Conservation (phyloP, 37 sponge, comb jelly and placozoan species). For the Eunapius fragilis region DNA sequence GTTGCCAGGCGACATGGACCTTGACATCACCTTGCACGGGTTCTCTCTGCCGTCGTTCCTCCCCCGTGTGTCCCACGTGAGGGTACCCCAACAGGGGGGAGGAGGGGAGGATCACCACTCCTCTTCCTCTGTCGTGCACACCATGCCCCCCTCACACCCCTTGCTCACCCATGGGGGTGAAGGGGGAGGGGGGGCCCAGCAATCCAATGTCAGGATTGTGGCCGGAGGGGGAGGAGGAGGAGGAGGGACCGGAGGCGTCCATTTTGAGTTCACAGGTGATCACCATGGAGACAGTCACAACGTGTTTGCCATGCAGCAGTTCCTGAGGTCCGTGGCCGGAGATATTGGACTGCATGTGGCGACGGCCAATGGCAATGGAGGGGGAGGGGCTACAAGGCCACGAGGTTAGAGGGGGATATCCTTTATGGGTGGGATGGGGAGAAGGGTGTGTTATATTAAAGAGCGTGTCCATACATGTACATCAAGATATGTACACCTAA, state of each 20-base stretch:
- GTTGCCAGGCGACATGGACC: slow-evolving; percentile 23
- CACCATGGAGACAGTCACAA: not conserved
- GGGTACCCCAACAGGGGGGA: slow-evolving; percentile 22
- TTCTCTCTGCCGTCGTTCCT: slow-evolving; percentile 21
- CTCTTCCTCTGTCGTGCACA: not conserved
- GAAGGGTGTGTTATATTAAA: not conserved
- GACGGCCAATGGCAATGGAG: not conserved
- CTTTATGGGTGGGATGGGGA: no score
- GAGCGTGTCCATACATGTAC: slow-evolving; percentile 7
- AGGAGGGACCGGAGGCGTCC: not conserved
- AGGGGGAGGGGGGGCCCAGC: slow-evolving; percentile 14
- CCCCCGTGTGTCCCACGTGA: slow-evolving; percentile 51
- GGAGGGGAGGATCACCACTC: no score
- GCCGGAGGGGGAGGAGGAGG: not conserved
- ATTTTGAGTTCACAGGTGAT: not conserved
- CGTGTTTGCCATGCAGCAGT: not conserved
- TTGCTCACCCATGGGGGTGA: slow-evolving; percentile 31
- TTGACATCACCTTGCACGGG: slow-evolving; percentile 22
- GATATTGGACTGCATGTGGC: not conserved
- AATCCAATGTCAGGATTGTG: slow-evolving; percentile 19
- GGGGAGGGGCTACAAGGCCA: not conserved
- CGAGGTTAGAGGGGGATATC: not conserved
- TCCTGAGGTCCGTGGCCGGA: not conserved
- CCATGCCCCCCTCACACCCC: slow-evolving; percentile 54
- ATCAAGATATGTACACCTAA: no score